A percentile compares a stretch with the other conserved stretches of the same genome.
Evolutionary conservation across 2,888 invertebrate species (phyloP).

Genomic region (Labia minor): DNA sequence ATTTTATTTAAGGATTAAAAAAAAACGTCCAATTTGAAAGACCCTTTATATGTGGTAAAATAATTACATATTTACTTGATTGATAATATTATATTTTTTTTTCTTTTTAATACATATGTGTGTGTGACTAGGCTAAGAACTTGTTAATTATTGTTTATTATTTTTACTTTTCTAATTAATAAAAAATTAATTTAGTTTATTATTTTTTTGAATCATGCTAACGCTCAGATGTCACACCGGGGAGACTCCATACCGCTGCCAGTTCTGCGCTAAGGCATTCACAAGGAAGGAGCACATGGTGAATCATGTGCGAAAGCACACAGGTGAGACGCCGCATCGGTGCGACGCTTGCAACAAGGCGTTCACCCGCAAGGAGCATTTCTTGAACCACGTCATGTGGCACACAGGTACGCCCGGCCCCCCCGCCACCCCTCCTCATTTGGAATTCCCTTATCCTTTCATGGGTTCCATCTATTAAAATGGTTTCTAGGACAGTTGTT

Average conservation of each 20-base stretch:
- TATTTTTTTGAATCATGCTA: not conserved
- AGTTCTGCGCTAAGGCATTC: slow-evolving; percentile 64
- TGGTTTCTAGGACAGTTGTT: no score
- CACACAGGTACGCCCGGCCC: slow-evolving; percentile 40
- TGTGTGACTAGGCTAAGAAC: no score
- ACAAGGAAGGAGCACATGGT: slow-evolving; percentile 70
- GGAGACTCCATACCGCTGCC: slow-evolving; percentile 69
- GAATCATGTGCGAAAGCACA: slow-evolving; percentile 64
- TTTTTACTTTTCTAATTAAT: no score
- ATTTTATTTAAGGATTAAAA: no score
- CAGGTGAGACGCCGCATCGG: slow-evolving; percentile 63
- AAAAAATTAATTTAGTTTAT: no score
- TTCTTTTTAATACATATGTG: no score
- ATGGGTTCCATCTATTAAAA: not conserved
- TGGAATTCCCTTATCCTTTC: not conserved
- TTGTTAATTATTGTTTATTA: no score
- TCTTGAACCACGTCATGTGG: slow-evolving; percentile 73
- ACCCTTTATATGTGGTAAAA: no score
- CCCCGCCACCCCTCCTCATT: not conserved
- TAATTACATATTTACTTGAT: no score
- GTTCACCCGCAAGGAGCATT: slow-evolving; percentile 64
- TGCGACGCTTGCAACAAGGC: slow-evolving; percentile 71
- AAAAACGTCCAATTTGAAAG: no score
- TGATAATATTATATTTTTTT: no score
- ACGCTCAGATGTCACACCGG: slow-evolving; percentile 57